Evolutionary conservation across 2,888 invertebrate species (phyloP), one percentile per base, ranked within the genome.

Genomic region (Eremobia ochroleuca): DNA sequence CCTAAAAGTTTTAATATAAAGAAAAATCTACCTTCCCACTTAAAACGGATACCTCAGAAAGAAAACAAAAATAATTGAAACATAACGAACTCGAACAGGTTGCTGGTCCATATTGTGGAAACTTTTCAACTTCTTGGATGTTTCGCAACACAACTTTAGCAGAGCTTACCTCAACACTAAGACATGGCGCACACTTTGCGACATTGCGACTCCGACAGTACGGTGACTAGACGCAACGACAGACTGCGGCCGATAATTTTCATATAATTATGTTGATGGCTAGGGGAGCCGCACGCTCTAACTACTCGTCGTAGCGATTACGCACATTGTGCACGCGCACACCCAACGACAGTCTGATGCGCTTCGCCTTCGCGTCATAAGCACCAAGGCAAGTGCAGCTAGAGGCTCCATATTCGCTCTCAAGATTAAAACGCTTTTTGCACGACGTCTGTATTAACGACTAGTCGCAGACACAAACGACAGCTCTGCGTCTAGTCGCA

Each of bases 111-210:
- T 21, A 76, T 43, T 69, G 71, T 86, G 46, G 34, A 73, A 79
- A 85, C 68, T 69, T 84, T 4, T 43, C 43, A 65, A 65, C 58
- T 67, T 70, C 61, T 25, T 59, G n/a, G 58, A 72, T 49, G 15
- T 85, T 77, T 78, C n/a, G 58, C 64, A 85, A 87, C 75, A 21
- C 31, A 77, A 69, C 76, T 79, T 62, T 66, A 71, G 2, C 62
- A 28, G 58, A 18, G 40, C 77, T 75, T 61, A 61, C 21, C 49
- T 49, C 5, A 73, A 73, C 15, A 31, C 8, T 59, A 21, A 59
- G 59, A 59, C 65, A 28, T 28, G 28, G 21, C 21, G 21, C 28
- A 66, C 6, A 43, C 21, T 40, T 28, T 40, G 43, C 28, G 40
- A 65, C 40, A 62, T 15, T 37, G 34, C 25, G 21, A 37, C 15